Conservation (phyloP, 2,113 vertebrate genomes). For the Rhodinocichla rosea region DNA sequence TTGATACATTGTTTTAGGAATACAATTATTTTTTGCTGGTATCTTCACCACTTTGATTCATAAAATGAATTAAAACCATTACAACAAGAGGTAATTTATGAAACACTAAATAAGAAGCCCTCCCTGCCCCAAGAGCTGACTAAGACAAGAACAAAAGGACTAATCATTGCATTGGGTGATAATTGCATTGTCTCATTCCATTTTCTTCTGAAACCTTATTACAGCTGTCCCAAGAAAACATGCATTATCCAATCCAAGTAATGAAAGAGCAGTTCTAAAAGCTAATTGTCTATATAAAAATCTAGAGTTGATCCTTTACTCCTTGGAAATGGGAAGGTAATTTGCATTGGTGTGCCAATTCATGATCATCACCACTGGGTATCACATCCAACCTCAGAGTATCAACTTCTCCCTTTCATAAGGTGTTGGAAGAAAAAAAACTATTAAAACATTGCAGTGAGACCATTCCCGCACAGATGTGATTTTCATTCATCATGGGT, state of each 20-base stretch:
- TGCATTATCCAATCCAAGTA: neutral
- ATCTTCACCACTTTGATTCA: neutral
- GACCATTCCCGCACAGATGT: neutral
- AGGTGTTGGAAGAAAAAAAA: neutral
- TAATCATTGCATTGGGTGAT: neutral
- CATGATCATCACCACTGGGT: neutral
- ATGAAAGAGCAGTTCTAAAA: constrained; percentile 22
- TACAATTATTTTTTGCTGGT: neutral
- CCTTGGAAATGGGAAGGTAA: neutral
- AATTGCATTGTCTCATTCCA: constrained; percentile 29
- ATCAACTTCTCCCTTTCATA: neutral
- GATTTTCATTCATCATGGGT: neutral
- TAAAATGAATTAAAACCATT: neutral
- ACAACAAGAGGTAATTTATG: constrained; percentile 11
- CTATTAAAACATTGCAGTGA: neutral
- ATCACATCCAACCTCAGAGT: neutral
- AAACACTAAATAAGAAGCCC: neutral
- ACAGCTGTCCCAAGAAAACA: constrained; percentile 25
- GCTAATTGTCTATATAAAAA: constrained; percentile 23
- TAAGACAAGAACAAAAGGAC: neutral
- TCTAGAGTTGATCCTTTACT: neutral
- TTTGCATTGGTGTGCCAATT: neutral
- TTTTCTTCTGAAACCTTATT: constrained; percentile 30
- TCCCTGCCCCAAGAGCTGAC: neutral
- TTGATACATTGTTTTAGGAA: neutral